phyloP scores from a whole-genome alignment of 2,888 invertebrate species.

The Drosophila cracens region DNA sequence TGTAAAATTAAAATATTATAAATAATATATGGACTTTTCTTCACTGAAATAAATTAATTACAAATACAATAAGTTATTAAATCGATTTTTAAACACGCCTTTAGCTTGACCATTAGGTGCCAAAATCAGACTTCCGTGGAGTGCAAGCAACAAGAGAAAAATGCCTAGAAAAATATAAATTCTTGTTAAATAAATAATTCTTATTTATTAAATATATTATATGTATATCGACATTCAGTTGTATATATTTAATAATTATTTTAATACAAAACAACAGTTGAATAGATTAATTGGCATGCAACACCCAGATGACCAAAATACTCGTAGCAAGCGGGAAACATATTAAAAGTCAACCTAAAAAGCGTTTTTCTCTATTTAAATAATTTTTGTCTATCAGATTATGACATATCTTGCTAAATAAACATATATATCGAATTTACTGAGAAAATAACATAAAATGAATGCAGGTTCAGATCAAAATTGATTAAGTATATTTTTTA shows the following conservation, averaged over 20 bases:
- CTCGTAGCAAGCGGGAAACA: background rate
- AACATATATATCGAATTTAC: no score
- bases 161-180: background rate
- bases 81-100: conserved; percentile 6
- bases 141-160: background rate
- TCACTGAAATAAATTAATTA: background rate
- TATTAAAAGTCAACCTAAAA: background rate
- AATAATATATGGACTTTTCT: conserved; percentile 12
- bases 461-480: no score
- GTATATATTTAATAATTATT: background rate
- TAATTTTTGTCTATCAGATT: background rate
- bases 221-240: background rate
- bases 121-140: background rate
- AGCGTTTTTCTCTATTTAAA: background rate
- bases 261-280: background rate
- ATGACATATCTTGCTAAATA: no score
- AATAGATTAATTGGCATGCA: background rate
- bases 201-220: background rate
- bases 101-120: conserved; percentile 1
- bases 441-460: no score
- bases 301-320: background rate
- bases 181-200: background rate
- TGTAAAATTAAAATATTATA: background rate
- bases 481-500: no score
- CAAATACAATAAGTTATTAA: background rate